Conservation (phyloP, 2,113 vertebrate species). For the Amphilophus citrinellus region DNA sequence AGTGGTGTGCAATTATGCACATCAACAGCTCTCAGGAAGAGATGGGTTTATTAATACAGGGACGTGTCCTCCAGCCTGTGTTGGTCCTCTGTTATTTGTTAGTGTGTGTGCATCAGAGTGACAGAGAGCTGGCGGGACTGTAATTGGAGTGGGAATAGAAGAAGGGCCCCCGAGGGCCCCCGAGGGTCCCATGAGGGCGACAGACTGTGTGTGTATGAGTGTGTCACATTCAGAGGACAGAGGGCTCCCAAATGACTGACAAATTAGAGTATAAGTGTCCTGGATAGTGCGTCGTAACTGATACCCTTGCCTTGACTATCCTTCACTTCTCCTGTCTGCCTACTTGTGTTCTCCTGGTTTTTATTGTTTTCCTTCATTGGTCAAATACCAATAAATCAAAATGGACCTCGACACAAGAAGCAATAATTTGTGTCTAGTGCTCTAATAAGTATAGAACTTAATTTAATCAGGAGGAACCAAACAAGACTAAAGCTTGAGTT, state of each 20-base stretch:
- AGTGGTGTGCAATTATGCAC: conserved; percentile 50
- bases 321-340: conserved; percentile 10
- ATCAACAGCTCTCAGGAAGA: conserved; percentile 41
- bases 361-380: neutral
- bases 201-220: conserved; percentile 59
- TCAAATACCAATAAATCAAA: neutral
- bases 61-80: conserved; percentile 20
- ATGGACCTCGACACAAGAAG: neutral
- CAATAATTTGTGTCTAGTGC: neutral
- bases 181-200: conserved; percentile 53
- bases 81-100: neutral
- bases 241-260: conserved; percentile 42
- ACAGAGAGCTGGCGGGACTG: conserved; percentile 37
- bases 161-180: conserved; percentile 27
- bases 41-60: conserved; percentile 43
- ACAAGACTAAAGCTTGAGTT: neutral
- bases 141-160: conserved; percentile 71
- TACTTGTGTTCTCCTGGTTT: neutral
- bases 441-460: neutral
- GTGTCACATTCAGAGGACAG: conserved; percentile 35
- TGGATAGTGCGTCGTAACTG: conserved; percentile 45
- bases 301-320: conserved; percentile 33
- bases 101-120: neutral
- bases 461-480: neutral
- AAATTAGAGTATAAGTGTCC: conserved; percentile 48